Base-by-base conservation (phyloP, 2,113 vertebrate genomes). In the Calypte anna region DNA sequence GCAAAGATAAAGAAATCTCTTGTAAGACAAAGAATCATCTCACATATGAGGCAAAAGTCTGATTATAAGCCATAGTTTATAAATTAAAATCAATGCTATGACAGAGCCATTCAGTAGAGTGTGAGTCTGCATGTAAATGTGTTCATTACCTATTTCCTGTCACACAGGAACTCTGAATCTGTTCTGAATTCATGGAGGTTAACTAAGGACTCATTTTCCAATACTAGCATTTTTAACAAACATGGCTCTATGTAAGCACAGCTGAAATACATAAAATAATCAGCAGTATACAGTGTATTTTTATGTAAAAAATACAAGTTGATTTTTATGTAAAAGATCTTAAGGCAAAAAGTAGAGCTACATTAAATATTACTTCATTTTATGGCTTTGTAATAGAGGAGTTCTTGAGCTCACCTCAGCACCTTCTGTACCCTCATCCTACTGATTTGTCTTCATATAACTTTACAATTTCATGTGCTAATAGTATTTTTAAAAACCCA, bases 301-400 rank as follows among this genome's bases (percentile, higher is more conserved):
- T 73, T 88, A 48, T 27, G 23, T 16, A 77, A 77, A 88, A 50
- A n/a, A n/a, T n/a, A n/a, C n/a, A n/a, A 87, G 69, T 28, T n/a
- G 24, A 17, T 54, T 4, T 53, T 73, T 88, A 48, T 27, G 23
- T 16, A 77, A 77, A 88, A 50, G 3, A 73, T 28, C 57, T 38
- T 36, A 86, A 69, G 13, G 46, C 5, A 79, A 91, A 82, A 82
- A 62, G 31, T 2, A 67, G 20, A 86, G 21, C 14, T 73, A 40
- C 0, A 0, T 0, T 38, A 19, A 77, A 20, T 43, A 25, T 70
- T 2, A 0, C 13, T 69, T n/a, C 3, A 38, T 30, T 25, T 51
- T 89, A 62, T 40, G 57, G 14, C 25, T 78, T 82, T 82, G 27
- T 28, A 79, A 63, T 4, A 75, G 20, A 62, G 16, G 54, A 40